Evolutionary conservation across 92 coral and sea anemone genomes (phyloP).

Genomic region (Siderastrea radians): DNA sequence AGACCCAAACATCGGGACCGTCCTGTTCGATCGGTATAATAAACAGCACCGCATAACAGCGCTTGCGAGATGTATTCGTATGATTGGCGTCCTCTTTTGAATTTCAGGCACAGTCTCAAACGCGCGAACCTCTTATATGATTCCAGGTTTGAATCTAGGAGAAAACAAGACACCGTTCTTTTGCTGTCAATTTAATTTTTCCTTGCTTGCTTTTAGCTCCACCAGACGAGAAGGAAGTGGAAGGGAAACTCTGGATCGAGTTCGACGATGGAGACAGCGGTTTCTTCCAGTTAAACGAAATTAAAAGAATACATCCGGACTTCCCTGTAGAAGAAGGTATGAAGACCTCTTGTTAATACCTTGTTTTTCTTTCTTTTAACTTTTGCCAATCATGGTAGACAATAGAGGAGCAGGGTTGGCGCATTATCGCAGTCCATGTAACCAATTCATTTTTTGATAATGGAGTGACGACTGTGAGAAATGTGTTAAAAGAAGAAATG

Average conservation of each 20-base stretch:
- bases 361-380: too few species aligned
- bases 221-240: slow-evolving; percentile 91
- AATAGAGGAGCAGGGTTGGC: not conserved
- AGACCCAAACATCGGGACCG: too few species aligned
- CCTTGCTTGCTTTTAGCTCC: slow-evolving; percentile 73
- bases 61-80: too few species aligned
- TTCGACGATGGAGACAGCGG: slow-evolving; percentile 99
- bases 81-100: too few species aligned
- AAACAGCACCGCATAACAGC: too few species aligned
- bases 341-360: too few species aligned
- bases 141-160: not conserved
- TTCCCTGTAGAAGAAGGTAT: slow-evolving; percentile 92
- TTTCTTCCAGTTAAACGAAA: slow-evolving; percentile 90
- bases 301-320: slow-evolving; percentile 83
- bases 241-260: slow-evolving; percentile 94
- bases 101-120: too few species aligned
- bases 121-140: not conserved
- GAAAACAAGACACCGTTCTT: not conserved
- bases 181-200: not conserved
- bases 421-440: not conserved
- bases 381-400: not conserved
- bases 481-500: too few species aligned
- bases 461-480: too few species aligned
- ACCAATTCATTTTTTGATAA: not conserved
- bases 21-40: too few species aligned